Conservation (phyloP, 2,797 vertebrate genomes). For the Lerista edwardsae region DNA sequence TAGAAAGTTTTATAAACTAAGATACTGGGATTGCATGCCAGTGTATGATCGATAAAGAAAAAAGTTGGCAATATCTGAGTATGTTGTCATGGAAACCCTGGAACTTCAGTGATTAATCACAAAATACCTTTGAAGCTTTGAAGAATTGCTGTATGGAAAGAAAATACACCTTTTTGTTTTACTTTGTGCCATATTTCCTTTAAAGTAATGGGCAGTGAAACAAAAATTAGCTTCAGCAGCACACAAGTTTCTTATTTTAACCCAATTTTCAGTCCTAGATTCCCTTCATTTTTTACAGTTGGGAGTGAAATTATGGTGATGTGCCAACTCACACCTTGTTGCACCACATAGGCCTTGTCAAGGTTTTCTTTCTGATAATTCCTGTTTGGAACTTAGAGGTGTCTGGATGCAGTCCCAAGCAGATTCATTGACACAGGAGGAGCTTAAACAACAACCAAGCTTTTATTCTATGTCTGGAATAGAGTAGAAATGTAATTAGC, state of each 20-base stretch:
- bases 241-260: slow-evolving; percentile 50
- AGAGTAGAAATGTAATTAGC: background rate
- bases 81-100: slow-evolving; percentile 54
- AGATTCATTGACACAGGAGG: background rate
- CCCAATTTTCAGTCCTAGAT: slow-evolving; percentile 50
- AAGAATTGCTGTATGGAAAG: slow-evolving; percentile 48
- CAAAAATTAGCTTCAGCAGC: slow-evolving; percentile 50
- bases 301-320: background rate
- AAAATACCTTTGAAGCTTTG: slow-evolving; percentile 43
- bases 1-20: slow-evolving; percentile 18
- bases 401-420: background rate
- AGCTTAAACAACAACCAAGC: background rate
- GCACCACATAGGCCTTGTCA: background rate
- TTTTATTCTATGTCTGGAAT: background rate
- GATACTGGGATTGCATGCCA: slow-evolving; percentile 42
- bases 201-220: slow-evolving; percentile 61
- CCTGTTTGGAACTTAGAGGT: background rate
- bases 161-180: slow-evolving; percentile 51
- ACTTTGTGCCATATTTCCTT: slow-evolving; percentile 63
- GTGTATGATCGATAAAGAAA: slow-evolving; percentile 60
- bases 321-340: background rate
- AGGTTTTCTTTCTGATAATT: background rate
- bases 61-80: slow-evolving; percentile 54
- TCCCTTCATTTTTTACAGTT: slow-evolving; percentile 29
- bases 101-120: slow-evolving; percentile 40